These are phyloP conservation scores for Falcaria lacertinaria DNA, from an alignment of 2,888 invertebrate species.

Conservation along the genomic window DNA sequence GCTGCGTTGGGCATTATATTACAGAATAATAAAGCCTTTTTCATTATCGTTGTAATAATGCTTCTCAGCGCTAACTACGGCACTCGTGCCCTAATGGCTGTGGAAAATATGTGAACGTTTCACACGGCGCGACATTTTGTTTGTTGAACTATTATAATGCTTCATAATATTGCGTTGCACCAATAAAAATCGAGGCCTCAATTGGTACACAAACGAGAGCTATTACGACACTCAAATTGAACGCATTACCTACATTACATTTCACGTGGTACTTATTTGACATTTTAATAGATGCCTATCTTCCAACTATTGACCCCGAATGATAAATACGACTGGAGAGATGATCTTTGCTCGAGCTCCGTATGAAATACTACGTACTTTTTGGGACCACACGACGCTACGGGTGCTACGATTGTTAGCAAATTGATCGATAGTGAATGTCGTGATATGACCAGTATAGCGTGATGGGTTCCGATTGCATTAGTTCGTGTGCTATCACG, in stretches of 20 bases:
- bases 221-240: slow-evolving; percentile 41
- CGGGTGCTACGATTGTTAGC: neutral
- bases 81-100: slow-evolving; percentile 4
- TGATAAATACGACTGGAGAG: slow-evolving; percentile 8
- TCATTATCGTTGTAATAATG: neutral
- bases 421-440: neutral
- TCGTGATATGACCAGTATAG: neutral
- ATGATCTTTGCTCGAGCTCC: slow-evolving; percentile 8
- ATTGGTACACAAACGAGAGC: slow-evolving; percentile 27
- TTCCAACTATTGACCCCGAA: slow-evolving; percentile 43
- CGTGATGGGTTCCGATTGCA: neutral
- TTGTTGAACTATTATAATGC: slow-evolving; percentile 36
- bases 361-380: neutral
- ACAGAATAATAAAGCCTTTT: neutral
- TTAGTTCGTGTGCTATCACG: neutral
- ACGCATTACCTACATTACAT: slow-evolving; percentile 35
- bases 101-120: slow-evolving; percentile 12
- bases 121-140: slow-evolving; percentile 36
- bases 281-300: slow-evolving; percentile 53
- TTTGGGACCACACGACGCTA: neutral
- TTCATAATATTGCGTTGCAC: slow-evolving; percentile 36
- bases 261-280: slow-evolving; percentile 39
- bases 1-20: neutral
- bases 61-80: neutral
- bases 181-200: slow-evolving; percentile 49